phyloP scores from a whole-genome alignment of 2,113 vertebrate species.

The Suncus etruscus region DNA sequence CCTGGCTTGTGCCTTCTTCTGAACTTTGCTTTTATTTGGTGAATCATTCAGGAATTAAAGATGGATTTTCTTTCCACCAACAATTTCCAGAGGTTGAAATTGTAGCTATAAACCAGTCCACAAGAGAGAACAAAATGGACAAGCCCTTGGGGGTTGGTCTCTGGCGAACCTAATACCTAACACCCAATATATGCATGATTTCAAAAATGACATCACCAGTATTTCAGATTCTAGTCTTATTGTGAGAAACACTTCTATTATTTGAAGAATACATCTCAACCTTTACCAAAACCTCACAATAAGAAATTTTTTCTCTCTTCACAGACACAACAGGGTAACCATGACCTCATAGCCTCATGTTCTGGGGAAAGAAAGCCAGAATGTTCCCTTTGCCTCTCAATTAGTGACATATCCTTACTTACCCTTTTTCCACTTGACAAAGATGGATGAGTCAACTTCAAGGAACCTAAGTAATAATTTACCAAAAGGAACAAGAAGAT shows the following conservation, averaged over 20 bases:
- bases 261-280: background rate
- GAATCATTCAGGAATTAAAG: background rate
- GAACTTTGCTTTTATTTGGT: background rate
- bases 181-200: background rate
- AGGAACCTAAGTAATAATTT: background rate
- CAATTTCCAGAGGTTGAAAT: background rate
- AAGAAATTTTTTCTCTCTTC: background rate
- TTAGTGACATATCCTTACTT: background rate
- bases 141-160: background rate
- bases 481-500: background rate
- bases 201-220: background rate
- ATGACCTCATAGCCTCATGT: rapidly evolving
- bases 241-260: background rate
- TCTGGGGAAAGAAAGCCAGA: too few species aligned
- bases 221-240: background rate
- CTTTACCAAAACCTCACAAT: background rate
- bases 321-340: background rate
- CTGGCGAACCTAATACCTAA: background rate
- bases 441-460: background rate
- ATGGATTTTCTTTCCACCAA: background rate
- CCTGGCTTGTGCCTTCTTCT: background rate
- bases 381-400: background rate
- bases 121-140: too few species aligned
- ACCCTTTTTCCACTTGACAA: background rate
- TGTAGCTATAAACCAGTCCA: background rate